Evolutionary conservation across 2,888 invertebrate genomes (phyloP), one percentile per base, ranked within the genome.

Genomic region (Auanema freiburgensis): DNA sequence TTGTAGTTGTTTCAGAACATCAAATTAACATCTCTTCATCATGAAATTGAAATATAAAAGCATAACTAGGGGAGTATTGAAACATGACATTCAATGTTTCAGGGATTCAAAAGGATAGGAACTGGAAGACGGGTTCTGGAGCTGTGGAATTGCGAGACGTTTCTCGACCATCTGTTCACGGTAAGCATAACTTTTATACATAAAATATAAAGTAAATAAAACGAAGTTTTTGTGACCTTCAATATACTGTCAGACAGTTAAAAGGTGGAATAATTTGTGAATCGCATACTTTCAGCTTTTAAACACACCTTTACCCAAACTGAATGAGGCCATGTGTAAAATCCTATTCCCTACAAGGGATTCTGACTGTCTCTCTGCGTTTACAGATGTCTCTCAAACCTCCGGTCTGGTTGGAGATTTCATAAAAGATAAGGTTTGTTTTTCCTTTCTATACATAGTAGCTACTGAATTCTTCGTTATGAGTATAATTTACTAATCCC

Each of bases 61-160:
- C 55, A 55, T 33, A 55, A 55, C 25, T 55, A 55, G 55, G 6
- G 25, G 6, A 25, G 2, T 25, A 55, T 55, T 33, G 41, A 55
- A 33, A 55, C 6, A 55, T 55, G 33, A 12, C 55, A 55, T 55
- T 24, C 25, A 55, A 55, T 55, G 55, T 55, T 55, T 55, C 55
- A 55, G 55, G 55, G 55, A 55, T 55, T 55, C 55, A 5, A 55
- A 55, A 55, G 55, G 55, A 25, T 25, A 55, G 55, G 55, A 55
- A 11, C 14, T 55, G 5, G 33, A 3, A 11, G 11, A 18, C n/a
- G 55, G 55, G 4, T 2, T 6, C 3, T 55, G 55, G 55, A 55
- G 55, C 40, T 55, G 55, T 55, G 6, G 6, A 5, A 4, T 4
- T 55, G 55, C 40, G 55, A 55, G 55, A 6, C 25, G 40, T 55